A percentile compares a stretch with the other conserved stretches of the same genome.
These are phyloP conservation scores for Nineta flava DNA, from an alignment of 2,888 invertebrate genomes.

Conservation along the genomic window DNA sequence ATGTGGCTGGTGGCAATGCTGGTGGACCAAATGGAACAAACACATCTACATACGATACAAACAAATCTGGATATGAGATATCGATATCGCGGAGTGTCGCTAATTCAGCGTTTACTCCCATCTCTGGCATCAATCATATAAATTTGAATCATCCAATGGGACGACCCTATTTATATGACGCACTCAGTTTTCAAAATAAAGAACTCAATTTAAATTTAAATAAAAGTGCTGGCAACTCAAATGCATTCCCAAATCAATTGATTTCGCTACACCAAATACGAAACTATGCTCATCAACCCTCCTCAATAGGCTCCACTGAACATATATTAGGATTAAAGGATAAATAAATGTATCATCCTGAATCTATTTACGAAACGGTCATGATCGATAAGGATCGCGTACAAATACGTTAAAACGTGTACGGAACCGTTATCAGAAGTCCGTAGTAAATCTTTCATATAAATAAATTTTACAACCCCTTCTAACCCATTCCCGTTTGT, in stretches of 20 bases:
- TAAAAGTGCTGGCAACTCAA: conserved; percentile 45
- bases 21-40: conserved; percentile 7
- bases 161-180: conserved; percentile 82
- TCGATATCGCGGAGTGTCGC: conserved; percentile 40
- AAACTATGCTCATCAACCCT: conserved; percentile 85
- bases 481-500: too few relatives aligned
- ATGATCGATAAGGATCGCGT: too few relatives aligned
- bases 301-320: conserved; percentile 1
- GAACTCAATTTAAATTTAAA: conserved; percentile 32
- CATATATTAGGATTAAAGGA: conserved; percentile 3
- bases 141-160: conserved; percentile 53
- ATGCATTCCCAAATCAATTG: conserved; percentile 76
- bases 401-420: too few relatives aligned
- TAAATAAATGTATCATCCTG: conserved; percentile 1
- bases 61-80: conserved; percentile 30
- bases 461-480: too few relatives aligned
- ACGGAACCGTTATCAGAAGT: too few relatives aligned
- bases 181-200: conserved; percentile 73
- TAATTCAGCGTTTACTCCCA: conserved; percentile 87
- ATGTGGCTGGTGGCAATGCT: conserved; percentile 13
- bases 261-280: conserved; percentile 92
- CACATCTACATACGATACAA: not conserved
- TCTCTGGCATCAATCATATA: conserved; percentile 73
- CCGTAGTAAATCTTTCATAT: too few relatives aligned
- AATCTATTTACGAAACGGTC: too few relatives aligned